Conservation (phyloP, 2,113 vertebrate genomes). For the Rattus rattus region DNA sequence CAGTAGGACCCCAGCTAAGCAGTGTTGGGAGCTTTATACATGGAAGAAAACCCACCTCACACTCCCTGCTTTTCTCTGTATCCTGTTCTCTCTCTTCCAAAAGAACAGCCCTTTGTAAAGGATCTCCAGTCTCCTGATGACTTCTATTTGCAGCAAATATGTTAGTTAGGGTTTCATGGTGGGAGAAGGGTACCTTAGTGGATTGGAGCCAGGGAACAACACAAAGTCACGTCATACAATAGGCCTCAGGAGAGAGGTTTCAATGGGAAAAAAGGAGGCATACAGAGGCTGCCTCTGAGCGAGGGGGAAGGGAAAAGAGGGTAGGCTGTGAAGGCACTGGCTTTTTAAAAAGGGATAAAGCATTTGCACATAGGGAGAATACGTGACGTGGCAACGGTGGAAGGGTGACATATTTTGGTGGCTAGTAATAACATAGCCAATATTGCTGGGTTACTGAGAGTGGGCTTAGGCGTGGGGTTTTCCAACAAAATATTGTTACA, state of each 20-base stretch:
- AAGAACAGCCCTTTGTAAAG: conserved; percentile 18
- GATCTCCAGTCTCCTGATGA: not conserved
- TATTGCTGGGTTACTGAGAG: not conserved
- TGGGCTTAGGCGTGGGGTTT: not conserved
- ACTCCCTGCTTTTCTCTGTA: not conserved
- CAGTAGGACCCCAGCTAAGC: not conserved
- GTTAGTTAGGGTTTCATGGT: not conserved
- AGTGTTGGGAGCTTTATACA: not conserved
- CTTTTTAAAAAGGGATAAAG: not conserved
- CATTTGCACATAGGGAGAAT: not conserved
- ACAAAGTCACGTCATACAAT: not conserved
- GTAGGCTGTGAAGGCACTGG: not conserved
- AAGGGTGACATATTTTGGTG: not conserved
- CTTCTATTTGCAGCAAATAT: conserved; percentile 37
- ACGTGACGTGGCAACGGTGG: not conserved
- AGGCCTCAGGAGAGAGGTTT: not conserved
- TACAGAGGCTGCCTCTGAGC: not conserved
- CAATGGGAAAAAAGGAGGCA: not conserved
- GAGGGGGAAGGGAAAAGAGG: not conserved
- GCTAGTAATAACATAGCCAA: not conserved
- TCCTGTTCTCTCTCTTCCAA: conserved; percentile 14
- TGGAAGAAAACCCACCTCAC: not conserved
- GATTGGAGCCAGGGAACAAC: not conserved
- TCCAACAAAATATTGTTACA: not conserved
- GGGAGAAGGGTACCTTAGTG: not conserved